phyloP scores from a whole-genome alignment of 2,888 invertebrate species.

The Spialia ferax region DNA sequence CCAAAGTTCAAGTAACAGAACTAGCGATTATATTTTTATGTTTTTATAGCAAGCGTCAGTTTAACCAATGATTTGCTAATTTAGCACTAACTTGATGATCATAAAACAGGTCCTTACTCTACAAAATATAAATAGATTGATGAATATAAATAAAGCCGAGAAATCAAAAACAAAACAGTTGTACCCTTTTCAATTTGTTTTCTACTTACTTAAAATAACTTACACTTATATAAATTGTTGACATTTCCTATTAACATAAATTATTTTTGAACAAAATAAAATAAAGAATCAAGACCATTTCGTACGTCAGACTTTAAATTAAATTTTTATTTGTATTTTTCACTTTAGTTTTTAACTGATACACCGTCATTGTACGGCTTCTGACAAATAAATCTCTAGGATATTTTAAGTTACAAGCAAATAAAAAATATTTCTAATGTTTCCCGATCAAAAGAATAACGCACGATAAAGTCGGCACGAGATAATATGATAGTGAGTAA shows the following conservation, averaged over 20 bases:
- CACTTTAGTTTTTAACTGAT: slow-evolving; percentile 22
- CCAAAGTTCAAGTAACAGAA: too few species aligned
- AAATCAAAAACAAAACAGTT: slow-evolving; percentile 31
- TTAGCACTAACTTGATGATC: too few species aligned
- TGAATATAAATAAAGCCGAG: slow-evolving; percentile 17
- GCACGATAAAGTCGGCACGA: background rate
- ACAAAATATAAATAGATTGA: slow-evolving; percentile 14
- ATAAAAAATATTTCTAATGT: background rate
- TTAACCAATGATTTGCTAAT: too few species aligned
- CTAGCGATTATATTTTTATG: too few species aligned
- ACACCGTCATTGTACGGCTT: background rate
- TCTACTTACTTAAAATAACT: slow-evolving; percentile 10
- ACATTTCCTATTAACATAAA: slow-evolving; percentile 24
- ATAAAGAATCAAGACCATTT: background rate
- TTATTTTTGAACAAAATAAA: slow-evolving; percentile 10
- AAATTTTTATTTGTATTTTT: too few species aligned
- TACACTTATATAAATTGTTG: background rate
- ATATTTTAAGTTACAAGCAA: background rate
- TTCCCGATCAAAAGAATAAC: background rate
- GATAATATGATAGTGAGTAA: background rate
- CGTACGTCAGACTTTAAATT: slow-evolving; percentile 19
- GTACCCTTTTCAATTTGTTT: slow-evolving; percentile 30
- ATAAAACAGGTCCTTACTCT: background rate
- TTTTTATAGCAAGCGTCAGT: too few species aligned
- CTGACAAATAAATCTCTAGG: background rate